Conservation (phyloP, 2,888 invertebrate genomes). For the Drosophila planitibia region DNA sequence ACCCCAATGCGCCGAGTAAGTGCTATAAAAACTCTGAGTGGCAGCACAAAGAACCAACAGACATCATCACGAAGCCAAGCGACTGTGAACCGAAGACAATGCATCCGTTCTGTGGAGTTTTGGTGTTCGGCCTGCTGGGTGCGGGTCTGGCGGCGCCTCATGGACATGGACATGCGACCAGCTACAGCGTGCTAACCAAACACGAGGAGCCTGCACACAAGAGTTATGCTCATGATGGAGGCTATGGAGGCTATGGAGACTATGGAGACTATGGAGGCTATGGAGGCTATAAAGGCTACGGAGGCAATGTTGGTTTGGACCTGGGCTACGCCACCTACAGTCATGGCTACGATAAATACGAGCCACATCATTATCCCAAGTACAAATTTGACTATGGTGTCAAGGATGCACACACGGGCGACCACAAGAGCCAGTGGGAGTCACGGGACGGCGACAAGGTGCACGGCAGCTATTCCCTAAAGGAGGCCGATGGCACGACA, state of each 20-base stretch:
- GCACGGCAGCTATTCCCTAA: constrained; percentile 86
- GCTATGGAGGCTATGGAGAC: constrained; percentile 32
- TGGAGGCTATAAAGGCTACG: constrained; percentile 30
- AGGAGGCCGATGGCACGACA: constrained; percentile 86
- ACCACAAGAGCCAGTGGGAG: constrained; percentile 86
- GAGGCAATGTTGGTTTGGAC: constrained; percentile 36
- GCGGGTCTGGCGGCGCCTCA: constrained; percentile 64
- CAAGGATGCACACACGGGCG: constrained; percentile 86
- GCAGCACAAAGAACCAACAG: constrained; percentile 59
- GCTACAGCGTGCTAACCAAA: constrained; percentile 79
- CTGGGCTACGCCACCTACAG: constrained; percentile 47
- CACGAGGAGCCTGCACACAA: constrained; percentile 75
- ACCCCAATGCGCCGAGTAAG: constrained; percentile 38
- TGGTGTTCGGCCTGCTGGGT: constrained; percentile 56
- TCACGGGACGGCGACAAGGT: constrained; percentile 86
- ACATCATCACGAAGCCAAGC: constrained; percentile 42
- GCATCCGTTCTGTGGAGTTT: constrained; percentile 55
- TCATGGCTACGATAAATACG: constrained; percentile 81
- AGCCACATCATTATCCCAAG: constrained; percentile 85
- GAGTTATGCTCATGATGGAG: constrained; percentile 44
- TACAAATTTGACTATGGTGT: constrained; percentile 86
- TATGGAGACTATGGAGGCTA: constrained; percentile 32
- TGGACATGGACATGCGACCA: constrained; percentile 66
- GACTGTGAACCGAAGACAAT: constrained; percentile 34
- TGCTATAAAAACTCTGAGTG: constrained; percentile 54